Conservation (phyloP, 2,113 vertebrate genomes). For the Podocnemis expansa region DNA sequence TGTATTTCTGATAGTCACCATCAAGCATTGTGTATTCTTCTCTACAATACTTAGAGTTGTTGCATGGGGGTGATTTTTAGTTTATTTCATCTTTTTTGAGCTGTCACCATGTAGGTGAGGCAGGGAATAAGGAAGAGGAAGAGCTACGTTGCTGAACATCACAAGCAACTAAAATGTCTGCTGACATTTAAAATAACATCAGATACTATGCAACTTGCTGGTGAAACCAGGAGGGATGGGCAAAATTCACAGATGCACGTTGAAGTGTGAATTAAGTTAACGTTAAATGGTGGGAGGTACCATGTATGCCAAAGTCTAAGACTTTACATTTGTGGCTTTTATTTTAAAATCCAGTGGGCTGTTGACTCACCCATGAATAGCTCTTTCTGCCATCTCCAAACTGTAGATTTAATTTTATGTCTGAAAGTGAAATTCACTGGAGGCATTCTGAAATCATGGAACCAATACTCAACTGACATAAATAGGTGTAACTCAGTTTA, state of each 20-base stretch:
- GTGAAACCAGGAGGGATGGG: not conserved
- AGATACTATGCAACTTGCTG: not conserved
- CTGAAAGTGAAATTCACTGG: not conserved
- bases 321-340: not conserved
- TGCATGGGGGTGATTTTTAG: not conserved
- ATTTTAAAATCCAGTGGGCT: not conserved
- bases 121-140: not conserved
- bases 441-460: not conserved
- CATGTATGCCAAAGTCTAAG: not conserved
- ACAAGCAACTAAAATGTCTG: not conserved
- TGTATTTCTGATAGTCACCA: not conserved
- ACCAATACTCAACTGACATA: not conserved
- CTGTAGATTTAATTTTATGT: not conserved
- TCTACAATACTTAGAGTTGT: not conserved
- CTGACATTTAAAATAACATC: not conserved
- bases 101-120: not conserved
- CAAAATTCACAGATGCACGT: not conserved
- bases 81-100: not conserved
- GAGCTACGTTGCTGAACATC: not conserved
- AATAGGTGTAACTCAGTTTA: not conserved
- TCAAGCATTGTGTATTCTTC: not conserved
- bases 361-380: not conserved
- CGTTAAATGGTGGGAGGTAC: not conserved
- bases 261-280: not conserved
- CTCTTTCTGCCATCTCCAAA: not conserved